phyloP scores from a whole-genome alignment of 2,113 vertebrate genomes.

The Anser brachyrhynchus region DNA sequence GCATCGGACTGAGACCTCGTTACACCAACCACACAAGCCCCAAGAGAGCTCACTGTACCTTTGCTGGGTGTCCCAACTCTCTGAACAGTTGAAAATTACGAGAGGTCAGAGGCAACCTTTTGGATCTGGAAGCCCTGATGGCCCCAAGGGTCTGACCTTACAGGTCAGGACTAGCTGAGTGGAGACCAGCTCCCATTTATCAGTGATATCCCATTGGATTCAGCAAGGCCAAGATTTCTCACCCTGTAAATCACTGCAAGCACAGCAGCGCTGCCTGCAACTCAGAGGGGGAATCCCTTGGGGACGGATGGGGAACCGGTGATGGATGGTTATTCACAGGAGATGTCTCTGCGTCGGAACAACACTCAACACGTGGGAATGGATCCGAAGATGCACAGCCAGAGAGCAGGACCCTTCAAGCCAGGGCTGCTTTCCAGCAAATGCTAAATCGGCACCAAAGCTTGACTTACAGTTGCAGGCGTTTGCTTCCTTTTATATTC shows the following conservation, averaged over 20 bases:
- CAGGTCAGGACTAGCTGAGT: neutral
- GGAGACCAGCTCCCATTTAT: neutral
- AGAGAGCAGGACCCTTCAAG: neutral
- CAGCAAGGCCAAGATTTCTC: neutral
- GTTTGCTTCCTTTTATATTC: neutral
- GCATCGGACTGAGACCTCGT: neutral
- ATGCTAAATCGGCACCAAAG: neutral
- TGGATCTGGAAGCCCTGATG: neutral
- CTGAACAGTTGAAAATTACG: neutral
- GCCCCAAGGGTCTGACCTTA: neutral
- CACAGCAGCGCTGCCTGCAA: neutral
- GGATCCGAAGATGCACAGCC: neutral
- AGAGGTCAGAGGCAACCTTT: neutral
- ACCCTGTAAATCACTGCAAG: neutral
- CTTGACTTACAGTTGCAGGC: neutral
- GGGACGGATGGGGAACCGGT: rapidly evolving
- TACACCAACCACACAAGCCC: neutral
- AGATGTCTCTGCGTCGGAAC: neutral
- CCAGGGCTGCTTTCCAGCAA: neutral
- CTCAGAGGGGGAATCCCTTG: neutral
- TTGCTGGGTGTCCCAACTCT: neutral
- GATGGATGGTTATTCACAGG: rapidly evolving
- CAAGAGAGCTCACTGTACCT: neutral
- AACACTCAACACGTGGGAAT: neutral
- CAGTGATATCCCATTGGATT: neutral